Conservation (phyloP, 2,888 invertebrate species). For the Serrognathus titanus region DNA sequence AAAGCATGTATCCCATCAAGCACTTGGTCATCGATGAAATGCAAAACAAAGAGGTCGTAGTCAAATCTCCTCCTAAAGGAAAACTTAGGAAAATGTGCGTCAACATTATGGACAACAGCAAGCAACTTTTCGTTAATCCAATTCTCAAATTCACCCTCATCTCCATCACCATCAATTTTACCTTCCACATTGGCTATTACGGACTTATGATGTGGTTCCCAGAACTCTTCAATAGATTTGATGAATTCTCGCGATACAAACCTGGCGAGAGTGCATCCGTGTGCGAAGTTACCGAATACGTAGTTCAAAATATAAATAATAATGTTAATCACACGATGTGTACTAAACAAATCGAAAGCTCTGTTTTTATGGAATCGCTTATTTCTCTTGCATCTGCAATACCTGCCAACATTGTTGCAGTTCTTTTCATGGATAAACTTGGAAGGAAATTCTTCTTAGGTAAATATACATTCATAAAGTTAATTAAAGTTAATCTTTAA, state of each 20-base stretch:
- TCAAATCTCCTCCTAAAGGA: slow-evolving; percentile 54
- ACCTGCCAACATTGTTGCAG: slow-evolving; percentile 81
- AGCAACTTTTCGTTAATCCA: slow-evolving; percentile 74
- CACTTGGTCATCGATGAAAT: slow-evolving; percentile 62
- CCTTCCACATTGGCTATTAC: slow-evolving; percentile 92
- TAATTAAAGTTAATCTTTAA: too few species aligned
- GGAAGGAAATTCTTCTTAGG: slow-evolving; percentile 82
- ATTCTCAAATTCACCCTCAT: slow-evolving; percentile 79
- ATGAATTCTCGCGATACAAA: slow-evolving; percentile 70
- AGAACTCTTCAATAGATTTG: slow-evolving; percentile 87
- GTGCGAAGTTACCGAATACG: slow-evolving; percentile 74
- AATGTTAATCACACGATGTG: slow-evolving; percentile 60
- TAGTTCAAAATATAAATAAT: slow-evolving; percentile 60
- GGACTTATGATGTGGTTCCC: slow-evolving; percentile 98
- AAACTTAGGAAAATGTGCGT: slow-evolving; percentile 69
- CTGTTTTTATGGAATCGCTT: slow-evolving; percentile 81
- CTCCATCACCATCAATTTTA: slow-evolving; percentile 86
- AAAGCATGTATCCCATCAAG: slow-evolving; percentile 73
- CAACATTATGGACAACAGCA: slow-evolving; percentile 78
- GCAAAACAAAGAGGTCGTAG: slow-evolving; percentile 35
- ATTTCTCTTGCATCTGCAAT: slow-evolving; percentile 84
- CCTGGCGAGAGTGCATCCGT: slow-evolving; percentile 66
- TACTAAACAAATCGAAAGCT: slow-evolving; percentile 68
- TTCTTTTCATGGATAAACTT: slow-evolving; percentile 76
- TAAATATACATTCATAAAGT: too few species aligned